These are phyloP conservation scores for Drosophila macrospina DNA, from an alignment of 2,888 invertebrate species.

Conservation along the genomic window DNA sequence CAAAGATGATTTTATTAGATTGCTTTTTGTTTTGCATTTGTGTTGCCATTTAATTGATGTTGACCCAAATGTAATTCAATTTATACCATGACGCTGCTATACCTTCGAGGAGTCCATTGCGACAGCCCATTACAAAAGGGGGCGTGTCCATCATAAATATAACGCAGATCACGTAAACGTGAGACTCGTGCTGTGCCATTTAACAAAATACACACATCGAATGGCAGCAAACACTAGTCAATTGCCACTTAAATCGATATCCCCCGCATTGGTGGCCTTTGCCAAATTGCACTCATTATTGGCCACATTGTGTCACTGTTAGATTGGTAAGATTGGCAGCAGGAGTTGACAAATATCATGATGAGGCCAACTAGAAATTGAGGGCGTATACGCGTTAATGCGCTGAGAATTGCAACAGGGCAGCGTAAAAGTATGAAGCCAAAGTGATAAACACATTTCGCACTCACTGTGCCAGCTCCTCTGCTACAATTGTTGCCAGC, in stretches of 20 bases:
- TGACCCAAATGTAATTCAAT: slow-evolving; percentile 51
- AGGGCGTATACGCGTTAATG: slow-evolving; percentile 33
- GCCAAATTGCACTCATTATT: slow-evolving; percentile 44
- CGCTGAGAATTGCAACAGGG: slow-evolving; percentile 44
- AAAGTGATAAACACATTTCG: slow-evolving; percentile 40
- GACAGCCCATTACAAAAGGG: slow-evolving; percentile 16
- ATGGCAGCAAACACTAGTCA: slow-evolving; percentile 7
- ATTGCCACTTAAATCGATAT: slow-evolving; percentile 40
- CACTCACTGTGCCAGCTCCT: slow-evolving; percentile 1
- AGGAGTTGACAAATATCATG: slow-evolving; percentile 21
- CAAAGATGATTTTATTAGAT: slow-evolving; percentile 45
- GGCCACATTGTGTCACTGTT: slow-evolving; percentile 41
- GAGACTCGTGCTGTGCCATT: slow-evolving; percentile 49
- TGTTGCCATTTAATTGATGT: slow-evolving; percentile 33
- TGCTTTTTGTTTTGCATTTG: slow-evolving; percentile 21
- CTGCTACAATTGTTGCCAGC: neutral
- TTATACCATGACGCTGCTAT: slow-evolving; percentile 47
- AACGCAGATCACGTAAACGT: slow-evolving; percentile 59
- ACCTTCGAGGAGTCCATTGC: slow-evolving; percentile 34
- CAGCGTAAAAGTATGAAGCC: slow-evolving; percentile 26
- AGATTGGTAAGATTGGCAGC: slow-evolving; percentile 21
- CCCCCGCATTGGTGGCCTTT: slow-evolving; percentile 33
- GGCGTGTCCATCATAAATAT: slow-evolving; percentile 36
- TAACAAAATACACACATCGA: slow-evolving; percentile 20
- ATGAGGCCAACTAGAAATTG: slow-evolving; percentile 12